Percentiles rank a stretch among this genome's conserved stretches.
These are phyloP conservation scores for Calyptomena viridis DNA, from an alignment of 2,113 vertebrate genomes.

Conservation along the genomic window DNA sequence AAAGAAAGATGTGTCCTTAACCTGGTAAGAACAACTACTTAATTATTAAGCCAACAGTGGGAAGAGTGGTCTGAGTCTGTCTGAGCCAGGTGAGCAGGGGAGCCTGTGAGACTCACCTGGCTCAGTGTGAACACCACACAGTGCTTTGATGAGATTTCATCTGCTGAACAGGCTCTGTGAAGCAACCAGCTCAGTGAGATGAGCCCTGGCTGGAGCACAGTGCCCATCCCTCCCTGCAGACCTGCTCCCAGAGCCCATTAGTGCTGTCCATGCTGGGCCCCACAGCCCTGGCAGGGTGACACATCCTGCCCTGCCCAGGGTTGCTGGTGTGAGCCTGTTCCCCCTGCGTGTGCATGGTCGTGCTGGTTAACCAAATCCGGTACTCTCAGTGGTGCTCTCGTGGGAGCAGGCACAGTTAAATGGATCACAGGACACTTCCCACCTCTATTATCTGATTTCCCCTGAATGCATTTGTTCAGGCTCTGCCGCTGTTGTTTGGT, in stretches of 20 bases:
- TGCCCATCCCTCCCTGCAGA: background rate
- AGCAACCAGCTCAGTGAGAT: background rate
- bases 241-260: background rate
- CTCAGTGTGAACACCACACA: background rate
- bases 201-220: background rate
- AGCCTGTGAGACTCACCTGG: background rate
- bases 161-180: background rate
- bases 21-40: constrained; percentile 46
- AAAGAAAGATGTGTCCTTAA: constrained; percentile 37
- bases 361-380: background rate
- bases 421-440: constrained; percentile 52
- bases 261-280: background rate
- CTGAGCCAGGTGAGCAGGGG: constrained; percentile 40
- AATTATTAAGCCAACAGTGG: constrained; percentile 8
- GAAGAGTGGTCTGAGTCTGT: constrained; percentile 3
- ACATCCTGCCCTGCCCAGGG: background rate
- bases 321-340: background rate
- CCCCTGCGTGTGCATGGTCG: rapidly evolving
- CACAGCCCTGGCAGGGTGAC: background rate
- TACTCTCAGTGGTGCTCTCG: background rate
- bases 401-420: constrained; percentile 50
- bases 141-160: constrained; percentile 1
- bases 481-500: constrained; percentile 35
- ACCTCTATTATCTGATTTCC: constrained; percentile 54
- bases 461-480: constrained; percentile 22